phyloP scores from a whole-genome alignment of 37 sponge, comb jelly and placozoan species.

The Bolinopsis microptera region DNA sequence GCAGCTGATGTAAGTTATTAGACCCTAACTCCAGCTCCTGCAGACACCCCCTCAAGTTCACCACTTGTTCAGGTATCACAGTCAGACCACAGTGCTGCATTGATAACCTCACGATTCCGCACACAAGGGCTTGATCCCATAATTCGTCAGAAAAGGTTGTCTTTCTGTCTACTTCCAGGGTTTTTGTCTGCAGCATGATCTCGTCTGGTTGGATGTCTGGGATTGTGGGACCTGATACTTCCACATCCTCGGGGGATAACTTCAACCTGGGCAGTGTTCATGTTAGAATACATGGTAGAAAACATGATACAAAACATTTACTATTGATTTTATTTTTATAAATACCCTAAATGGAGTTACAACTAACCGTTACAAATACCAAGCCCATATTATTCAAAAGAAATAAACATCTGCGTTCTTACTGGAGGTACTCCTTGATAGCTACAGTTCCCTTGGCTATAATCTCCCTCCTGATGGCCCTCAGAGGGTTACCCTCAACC shows the following conservation, averaged over 20 bases:
- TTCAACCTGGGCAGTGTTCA: slow-evolving; percentile 1
- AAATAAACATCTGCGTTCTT: too few relatives aligned
- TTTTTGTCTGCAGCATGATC: slow-evolving; percentile 60
- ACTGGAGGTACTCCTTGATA: slow-evolving; percentile 63
- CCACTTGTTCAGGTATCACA: neutral
- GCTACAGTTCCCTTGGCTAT: slow-evolving; percentile 50
- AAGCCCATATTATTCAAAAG: too few relatives aligned
- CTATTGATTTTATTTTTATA: too few relatives aligned
- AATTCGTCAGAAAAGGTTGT: neutral
- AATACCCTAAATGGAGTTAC: too few relatives aligned
- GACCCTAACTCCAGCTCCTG: slow-evolving; percentile 44
- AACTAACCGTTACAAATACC: too few relatives aligned
- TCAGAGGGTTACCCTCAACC: slow-evolving; percentile 58
- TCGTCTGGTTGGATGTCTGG: slow-evolving; percentile 52
- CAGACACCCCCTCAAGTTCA: neutral
- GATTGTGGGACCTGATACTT: slow-evolving; percentile 39
- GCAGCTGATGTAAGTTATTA: neutral
- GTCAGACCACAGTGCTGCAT: slow-evolving; percentile 36
- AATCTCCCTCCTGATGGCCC: slow-evolving; percentile 20
- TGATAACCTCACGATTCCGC: slow-evolving; percentile 10
- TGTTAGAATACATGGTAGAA: neutral
- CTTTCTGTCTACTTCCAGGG: neutral
- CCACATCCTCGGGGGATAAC: neutral
- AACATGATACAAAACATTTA: too few relatives aligned
- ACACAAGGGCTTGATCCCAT: slow-evolving; percentile 61